Evolutionary conservation across 2,888 invertebrate species (phyloP), one percentile per base, ranked within the genome.

Genomic region (Diloba caeruleocephala): DNA sequence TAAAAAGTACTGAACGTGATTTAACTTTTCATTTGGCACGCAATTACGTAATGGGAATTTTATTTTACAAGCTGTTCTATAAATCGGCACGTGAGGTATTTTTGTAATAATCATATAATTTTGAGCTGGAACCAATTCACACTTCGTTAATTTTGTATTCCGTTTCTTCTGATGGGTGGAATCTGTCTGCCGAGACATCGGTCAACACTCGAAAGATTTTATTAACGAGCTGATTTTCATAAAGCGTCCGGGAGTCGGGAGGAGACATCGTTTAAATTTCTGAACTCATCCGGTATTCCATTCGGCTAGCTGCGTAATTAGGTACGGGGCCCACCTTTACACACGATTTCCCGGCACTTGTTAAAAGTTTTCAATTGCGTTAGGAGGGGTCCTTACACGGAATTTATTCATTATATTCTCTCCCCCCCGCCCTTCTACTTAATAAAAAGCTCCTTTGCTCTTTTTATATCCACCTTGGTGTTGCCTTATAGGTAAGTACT

Each of bases 341-440:
- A 92, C 90, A 88, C 92, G 92, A 91, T 92, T 92, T 91, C 90
- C 84, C 87, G 85, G 87, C 91, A 92, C 92, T 93, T 92, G 92
- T 92, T 92, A 92, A 92, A 93, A 92, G 90, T 92, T 93, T 92
- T 92, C 93, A 92, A 93, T 93, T 92, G 92, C 92, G 88, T 92
- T 92, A 92, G 80, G 85, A 85, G 83, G 85, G 85, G 82, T 78
- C 86, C 87, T 88, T 85, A 90, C 86, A 85, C 85, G 84, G 89
- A 92, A 92, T 92, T 93, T 93, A 93, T 93, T 93, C 92, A 91
- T 92, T 92, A 91, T 89, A 87, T 87, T 89, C 87, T 82, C 79
- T 85, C 81, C 79, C 81, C 81, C 79, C 81, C 79, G 77, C 78
- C 80, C 82, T 82, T 78, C 84, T 83, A 84, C 87, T 89, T 91